phyloP scores from a whole-genome alignment of 1,140 invertebrate genomes.

The Drosophila lacertosa region DNA sequence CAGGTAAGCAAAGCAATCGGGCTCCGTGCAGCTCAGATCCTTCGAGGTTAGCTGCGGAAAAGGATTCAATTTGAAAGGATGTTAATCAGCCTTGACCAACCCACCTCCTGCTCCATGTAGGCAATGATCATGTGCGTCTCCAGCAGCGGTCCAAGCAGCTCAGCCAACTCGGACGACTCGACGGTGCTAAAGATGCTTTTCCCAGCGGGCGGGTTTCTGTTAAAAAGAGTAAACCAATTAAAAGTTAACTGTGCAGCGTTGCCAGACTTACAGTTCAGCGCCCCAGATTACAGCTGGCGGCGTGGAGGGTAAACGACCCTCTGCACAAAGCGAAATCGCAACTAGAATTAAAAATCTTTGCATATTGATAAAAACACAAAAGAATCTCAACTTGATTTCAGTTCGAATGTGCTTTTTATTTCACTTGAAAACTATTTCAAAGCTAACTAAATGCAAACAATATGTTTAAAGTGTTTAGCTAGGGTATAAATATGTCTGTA shows the following conservation, averaged over 20 bases:
- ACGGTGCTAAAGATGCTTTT: conserved; percentile 38
- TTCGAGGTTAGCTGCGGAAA: conserved; percentile 55
- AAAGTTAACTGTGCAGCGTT: not conserved
- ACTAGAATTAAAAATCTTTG: not conserved
- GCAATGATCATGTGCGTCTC: conserved; percentile 43
- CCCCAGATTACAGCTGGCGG: conserved; percentile 64
- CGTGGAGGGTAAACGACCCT: not conserved
- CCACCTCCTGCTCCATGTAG: conserved; percentile 51
- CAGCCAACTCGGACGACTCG: not conserved
- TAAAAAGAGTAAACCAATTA: not conserved
- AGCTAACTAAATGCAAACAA: not conserved
- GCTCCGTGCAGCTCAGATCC: conserved; percentile 41
- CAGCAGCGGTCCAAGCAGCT: conserved; percentile 9
- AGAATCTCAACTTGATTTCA: not conserved
- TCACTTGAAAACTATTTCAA: not conserved
- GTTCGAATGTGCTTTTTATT: not conserved
- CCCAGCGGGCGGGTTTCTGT: too few relatives aligned
- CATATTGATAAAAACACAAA: conserved; percentile 5
- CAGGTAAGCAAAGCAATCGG: conserved; percentile 46
- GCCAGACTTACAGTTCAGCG: conserved; percentile 47
- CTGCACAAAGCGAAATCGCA: not conserved
- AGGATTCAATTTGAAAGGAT: too few relatives aligned
- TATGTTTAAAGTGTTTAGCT: too few relatives aligned
- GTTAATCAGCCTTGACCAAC: too few relatives aligned
- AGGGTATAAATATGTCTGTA: too few relatives aligned